Conservation (phyloP, 1,140 invertebrate genomes). For the Scylla paramamosain region DNA sequence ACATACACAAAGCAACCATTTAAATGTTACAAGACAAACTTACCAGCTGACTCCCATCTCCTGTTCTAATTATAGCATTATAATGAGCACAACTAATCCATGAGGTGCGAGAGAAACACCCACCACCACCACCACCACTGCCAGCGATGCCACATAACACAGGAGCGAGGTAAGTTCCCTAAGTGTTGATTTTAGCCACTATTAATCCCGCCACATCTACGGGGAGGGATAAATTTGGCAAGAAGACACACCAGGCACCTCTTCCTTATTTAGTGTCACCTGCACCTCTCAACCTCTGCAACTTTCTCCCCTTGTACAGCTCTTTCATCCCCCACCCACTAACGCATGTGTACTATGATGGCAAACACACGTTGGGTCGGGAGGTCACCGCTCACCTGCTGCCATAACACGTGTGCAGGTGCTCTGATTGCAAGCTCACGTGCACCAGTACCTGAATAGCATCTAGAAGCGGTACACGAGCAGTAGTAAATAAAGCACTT, state of each 20-base stretch:
- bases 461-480: background rate
- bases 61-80: no score
- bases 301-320: conserved; percentile 9
- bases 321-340: background rate
- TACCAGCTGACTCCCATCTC: no score
- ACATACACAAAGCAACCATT: no score
- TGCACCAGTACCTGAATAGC: no score
- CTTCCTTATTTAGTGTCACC: conserved; percentile 22
- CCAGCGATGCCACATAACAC: no score
- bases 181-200: background rate
- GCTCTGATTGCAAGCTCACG: background rate
- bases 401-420: background rate
- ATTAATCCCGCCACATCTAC: background rate
- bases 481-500: background rate
- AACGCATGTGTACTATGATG: background rate
- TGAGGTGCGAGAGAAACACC: no score
- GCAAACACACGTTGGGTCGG: background rate
- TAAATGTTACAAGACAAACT: no score
- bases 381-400: background rate
- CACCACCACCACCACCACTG: no score
- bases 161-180: no score
- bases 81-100: no score
- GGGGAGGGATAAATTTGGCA: background rate
- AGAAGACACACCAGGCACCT: background rate
- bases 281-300: background rate